A percentile compares a stretch with the other conserved stretches of the same genome.
phyloP scores from a whole-genome alignment of 2,888 invertebrate genomes.

The Podabrus alpinus region DNA sequence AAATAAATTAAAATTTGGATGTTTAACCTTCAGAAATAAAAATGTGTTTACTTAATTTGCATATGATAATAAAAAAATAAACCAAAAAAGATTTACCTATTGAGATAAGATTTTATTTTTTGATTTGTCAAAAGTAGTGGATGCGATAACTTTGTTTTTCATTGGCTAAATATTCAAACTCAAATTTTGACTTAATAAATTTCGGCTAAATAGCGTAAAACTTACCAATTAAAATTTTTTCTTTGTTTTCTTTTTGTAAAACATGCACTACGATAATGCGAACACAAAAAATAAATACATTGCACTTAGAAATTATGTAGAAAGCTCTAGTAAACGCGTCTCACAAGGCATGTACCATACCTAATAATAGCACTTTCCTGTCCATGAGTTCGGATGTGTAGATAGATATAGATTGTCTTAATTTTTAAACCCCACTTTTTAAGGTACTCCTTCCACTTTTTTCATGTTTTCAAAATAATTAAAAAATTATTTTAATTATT shows the following conservation, averaged over 20 bases:
- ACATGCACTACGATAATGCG: neutral
- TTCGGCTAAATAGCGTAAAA: neutral
- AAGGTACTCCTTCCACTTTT: slow-evolving; percentile 24
- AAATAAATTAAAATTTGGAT: neutral
- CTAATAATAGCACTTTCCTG: slow-evolving; percentile 52
- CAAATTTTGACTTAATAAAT: neutral
- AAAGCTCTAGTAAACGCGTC: slow-evolving; percentile 39
- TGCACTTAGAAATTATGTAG: slow-evolving; percentile 44
- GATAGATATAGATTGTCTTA: slow-evolving; percentile 45
- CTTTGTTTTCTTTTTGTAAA: neutral
- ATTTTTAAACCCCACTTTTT: slow-evolving; percentile 52
- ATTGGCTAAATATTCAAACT: neutral
- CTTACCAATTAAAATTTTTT: neutral
- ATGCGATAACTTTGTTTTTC: neutral
- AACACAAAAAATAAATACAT: slow-evolving; percentile 37
- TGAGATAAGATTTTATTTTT: neutral
- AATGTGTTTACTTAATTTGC: neutral
- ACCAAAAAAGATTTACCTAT: neutral
- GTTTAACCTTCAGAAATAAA: neutral
- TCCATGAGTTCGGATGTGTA: slow-evolving; percentile 52
- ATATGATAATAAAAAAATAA: neutral
- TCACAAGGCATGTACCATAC: slow-evolving; percentile 47
- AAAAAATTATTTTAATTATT: slow-evolving; percentile 1
- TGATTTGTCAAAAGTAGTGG: neutral
- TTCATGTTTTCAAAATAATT: slow-evolving; percentile 16